A percentile compares a stretch with the other conserved stretches of the same genome.
Conservation (phyloP, 2,888 invertebrate genomes). For the Nycteola revayana region DNA sequence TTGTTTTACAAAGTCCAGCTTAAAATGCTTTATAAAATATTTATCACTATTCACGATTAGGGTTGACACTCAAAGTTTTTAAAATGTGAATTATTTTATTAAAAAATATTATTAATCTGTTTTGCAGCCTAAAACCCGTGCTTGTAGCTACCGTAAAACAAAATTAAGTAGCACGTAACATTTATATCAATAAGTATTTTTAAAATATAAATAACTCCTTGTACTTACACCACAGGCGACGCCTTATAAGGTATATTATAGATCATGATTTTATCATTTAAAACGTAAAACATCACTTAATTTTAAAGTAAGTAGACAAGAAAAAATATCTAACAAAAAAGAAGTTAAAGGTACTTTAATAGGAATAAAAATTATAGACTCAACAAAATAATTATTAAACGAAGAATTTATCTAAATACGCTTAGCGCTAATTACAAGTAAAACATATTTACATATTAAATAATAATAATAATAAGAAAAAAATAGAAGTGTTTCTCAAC, state of each 20-base stretch:
- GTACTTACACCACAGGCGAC: constrained; percentile 50
- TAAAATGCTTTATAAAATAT: constrained; percentile 24
- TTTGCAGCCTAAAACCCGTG: constrained; percentile 64
- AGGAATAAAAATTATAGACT: constrained; percentile 76
- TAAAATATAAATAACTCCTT: constrained; percentile 60
- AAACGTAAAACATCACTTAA: constrained; percentile 45
- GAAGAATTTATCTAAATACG: constrained; percentile 52
- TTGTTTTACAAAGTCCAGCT: constrained; percentile 17
- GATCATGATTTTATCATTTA: constrained; percentile 65
- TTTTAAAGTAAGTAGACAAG: constrained; percentile 52
- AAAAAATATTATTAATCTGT: constrained; percentile 42
- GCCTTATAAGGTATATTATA: constrained; percentile 46
- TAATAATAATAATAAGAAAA: constrained; percentile 36
- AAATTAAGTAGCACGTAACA: constrained; percentile 59
- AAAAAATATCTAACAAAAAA: constrained; percentile 61
- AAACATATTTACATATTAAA: constrained; percentile 52
- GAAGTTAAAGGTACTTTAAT: constrained; percentile 69
- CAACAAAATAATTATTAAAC: constrained; percentile 60
- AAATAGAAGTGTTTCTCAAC: constrained; percentile 30
- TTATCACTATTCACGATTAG: constrained; percentile 24
- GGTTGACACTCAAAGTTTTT: constrained; percentile 45
- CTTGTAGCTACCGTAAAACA: constrained; percentile 51
- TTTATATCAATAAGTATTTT: constrained; percentile 44
- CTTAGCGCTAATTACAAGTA: constrained; percentile 57
- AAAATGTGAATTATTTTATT: constrained; percentile 26